These are phyloP conservation scores for Etia nguti DNA, from an alignment of 2,113 vertebrate genomes.

Conservation along the genomic window DNA sequence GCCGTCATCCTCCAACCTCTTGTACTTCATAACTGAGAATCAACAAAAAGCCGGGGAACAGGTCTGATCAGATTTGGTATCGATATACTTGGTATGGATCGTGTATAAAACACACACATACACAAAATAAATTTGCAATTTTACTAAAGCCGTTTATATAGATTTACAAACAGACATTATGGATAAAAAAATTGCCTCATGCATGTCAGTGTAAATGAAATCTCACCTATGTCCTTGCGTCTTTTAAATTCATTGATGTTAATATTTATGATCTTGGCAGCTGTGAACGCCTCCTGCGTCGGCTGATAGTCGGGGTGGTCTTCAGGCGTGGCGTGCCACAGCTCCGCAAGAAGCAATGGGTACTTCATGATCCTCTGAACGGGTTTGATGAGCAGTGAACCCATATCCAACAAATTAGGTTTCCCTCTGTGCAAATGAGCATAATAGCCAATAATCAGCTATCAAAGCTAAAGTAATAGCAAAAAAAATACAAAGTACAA, in stretches of 20 bases:
- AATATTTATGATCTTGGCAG: constrained; percentile 82
- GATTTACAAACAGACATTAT: background rate
- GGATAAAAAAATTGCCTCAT: background rate
- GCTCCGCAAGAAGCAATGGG: constrained; percentile 84
- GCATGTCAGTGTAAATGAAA: background rate
- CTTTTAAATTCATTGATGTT: constrained; percentile 97
- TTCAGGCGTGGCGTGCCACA: constrained; percentile 86
- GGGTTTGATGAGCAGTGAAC: constrained; percentile 93
- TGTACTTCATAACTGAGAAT: constrained; percentile 91
- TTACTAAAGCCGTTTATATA: background rate
- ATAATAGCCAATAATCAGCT: background rate
- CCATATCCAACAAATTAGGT: constrained; percentile 88
- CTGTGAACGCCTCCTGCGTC: constrained; percentile 78
- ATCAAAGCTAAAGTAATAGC: background rate
- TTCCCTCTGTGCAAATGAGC: constrained; percentile 76
- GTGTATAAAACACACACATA: background rate
- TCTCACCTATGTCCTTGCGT: constrained; percentile 90
- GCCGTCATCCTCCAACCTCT: constrained; percentile 87
- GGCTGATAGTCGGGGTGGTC: constrained; percentile 81
- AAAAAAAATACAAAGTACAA: background rate
- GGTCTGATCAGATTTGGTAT: background rate
- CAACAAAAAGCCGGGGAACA: background rate
- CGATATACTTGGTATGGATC: background rate
- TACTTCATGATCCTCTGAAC: constrained; percentile 98
- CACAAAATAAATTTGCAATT: background rate